These are phyloP conservation scores for Periphyllus acericola DNA, from an alignment of 2,888 invertebrate genomes.

Conservation along the genomic window DNA sequence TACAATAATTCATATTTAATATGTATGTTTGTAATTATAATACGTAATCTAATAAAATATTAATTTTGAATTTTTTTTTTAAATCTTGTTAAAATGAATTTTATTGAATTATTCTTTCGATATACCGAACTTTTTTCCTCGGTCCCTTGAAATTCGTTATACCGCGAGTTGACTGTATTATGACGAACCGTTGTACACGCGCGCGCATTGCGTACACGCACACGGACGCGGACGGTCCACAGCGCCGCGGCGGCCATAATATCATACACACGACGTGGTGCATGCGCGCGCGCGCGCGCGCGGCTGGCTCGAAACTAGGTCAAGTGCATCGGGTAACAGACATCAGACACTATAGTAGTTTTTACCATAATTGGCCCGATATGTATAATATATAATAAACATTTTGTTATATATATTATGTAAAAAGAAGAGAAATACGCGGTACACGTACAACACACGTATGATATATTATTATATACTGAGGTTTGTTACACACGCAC, in stretches of 20 bases:
- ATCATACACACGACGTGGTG: background rate
- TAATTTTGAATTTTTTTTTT: no score
- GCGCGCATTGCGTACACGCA: no score
- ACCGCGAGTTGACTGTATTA: no score
- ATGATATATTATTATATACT: background rate
- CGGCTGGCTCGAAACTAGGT: constrained; percentile 31
- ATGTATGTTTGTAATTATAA: no score
- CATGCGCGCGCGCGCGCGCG: background rate
- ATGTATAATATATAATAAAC: constrained; percentile 32
- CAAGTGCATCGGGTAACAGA: constrained; percentile 59
- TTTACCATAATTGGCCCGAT: constrained; percentile 59
- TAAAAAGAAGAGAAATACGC: constrained; percentile 29
- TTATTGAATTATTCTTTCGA: no score
- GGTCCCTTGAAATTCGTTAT: no score
- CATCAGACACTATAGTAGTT: constrained; percentile 41
- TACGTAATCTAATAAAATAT: no score
- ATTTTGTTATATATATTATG: constrained; percentile 41
- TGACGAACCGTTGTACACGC: no score
- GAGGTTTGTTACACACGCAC: background rate
- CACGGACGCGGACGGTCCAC: constrained; percentile 1
- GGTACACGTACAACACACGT: background rate
- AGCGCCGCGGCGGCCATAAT: background rate
- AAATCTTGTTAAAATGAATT: no score
- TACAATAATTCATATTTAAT: no score
- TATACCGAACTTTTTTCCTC: no score